These are phyloP conservation scores for Machimus atricapillus DNA, from an alignment of 2,888 invertebrate genomes.

Conservation along the genomic window DNA sequence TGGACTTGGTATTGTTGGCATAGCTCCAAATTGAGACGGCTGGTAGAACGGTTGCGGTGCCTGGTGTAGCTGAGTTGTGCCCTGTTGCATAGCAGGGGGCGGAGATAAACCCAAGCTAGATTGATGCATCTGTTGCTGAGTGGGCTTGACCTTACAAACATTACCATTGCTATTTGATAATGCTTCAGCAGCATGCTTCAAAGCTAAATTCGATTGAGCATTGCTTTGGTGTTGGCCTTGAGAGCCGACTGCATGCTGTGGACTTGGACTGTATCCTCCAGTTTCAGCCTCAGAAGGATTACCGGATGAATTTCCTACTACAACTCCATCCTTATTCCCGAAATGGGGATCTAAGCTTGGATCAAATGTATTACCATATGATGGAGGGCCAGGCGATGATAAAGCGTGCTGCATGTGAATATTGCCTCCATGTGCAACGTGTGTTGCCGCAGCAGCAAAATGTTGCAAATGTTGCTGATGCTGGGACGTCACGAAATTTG, in stretches of 20 bases:
- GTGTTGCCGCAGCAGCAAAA: slow-evolving; percentile 42
- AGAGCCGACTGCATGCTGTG: slow-evolving; percentile 55
- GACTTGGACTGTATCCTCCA: slow-evolving; percentile 66
- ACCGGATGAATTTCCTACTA: slow-evolving; percentile 24
- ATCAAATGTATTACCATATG: slow-evolving; percentile 62
- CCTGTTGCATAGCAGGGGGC: slow-evolving; percentile 67
- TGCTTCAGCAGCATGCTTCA: slow-evolving; percentile 60
- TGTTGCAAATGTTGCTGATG: slow-evolving; percentile 54
- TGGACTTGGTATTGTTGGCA: slow-evolving; percentile 87
- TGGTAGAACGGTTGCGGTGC: slow-evolving; percentile 70
- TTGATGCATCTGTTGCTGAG: slow-evolving; percentile 73
- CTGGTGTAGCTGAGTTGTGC: slow-evolving; percentile 62
- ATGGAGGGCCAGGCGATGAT: slow-evolving; percentile 58
- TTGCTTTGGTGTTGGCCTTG: slow-evolving; percentile 63
- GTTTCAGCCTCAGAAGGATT: slow-evolving; percentile 59
- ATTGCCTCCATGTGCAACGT: slow-evolving; percentile 48
- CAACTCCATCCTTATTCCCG: slow-evolving; percentile 46
- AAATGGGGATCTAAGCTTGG: slow-evolving; percentile 63
- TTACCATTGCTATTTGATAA: slow-evolving; percentile 69
- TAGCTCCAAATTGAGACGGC: slow-evolving; percentile 77
- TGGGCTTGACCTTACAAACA: slow-evolving; percentile 85
- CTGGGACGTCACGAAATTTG: slow-evolving; percentile 52
- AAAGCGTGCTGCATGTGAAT: slow-evolving; percentile 61
- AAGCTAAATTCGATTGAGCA: slow-evolving; percentile 58
- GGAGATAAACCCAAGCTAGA: slow-evolving; percentile 66